Conservation (phyloP, 2,113 vertebrate species). For the Saguinus midas region DNA sequence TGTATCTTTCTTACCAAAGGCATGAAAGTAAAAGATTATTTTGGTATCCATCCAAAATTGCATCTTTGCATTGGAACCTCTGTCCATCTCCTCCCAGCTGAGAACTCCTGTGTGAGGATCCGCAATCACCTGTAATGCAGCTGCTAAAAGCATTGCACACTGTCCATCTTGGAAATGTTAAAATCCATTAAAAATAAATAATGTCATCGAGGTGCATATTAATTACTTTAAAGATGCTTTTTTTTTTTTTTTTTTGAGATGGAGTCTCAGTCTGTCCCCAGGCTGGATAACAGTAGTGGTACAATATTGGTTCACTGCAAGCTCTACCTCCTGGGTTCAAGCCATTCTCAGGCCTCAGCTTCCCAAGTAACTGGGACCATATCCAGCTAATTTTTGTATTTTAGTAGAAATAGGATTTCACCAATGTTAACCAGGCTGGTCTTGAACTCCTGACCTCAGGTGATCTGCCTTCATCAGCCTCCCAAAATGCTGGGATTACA, state of each 20-base stretch:
- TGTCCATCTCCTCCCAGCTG: not conserved
- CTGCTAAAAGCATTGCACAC: not conserved
- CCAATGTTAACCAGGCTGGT: too few species aligned
- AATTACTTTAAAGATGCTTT: not conserved
- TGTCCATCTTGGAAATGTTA: not conserved
- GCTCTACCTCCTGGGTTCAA: too few species aligned
- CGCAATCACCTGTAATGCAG: not conserved
- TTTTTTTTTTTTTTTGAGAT: too few species aligned
- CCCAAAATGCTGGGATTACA: too few species aligned
- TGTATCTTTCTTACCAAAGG: conserved; percentile 78
- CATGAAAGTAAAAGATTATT: conserved; percentile 83
- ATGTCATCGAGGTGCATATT: not conserved
- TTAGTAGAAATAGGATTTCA: too few species aligned
- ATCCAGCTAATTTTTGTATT: too few species aligned
- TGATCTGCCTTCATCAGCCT: fast-evolving
- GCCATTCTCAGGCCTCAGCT: too few species aligned
- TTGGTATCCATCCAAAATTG: conserved; percentile 75
- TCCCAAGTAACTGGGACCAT: too few species aligned
- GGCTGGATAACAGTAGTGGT: too few species aligned
- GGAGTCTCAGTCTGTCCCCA: too few species aligned
- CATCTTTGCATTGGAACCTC: conserved; percentile 67
- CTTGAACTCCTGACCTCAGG: too few species aligned
- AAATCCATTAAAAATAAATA: not conserved
- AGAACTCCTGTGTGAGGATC: not conserved
- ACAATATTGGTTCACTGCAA: too few species aligned